Percentiles rank a stretch among this genome's conserved stretches.
These are phyloP conservation scores for Heloderma charlesbogerti DNA, from an alignment of 2,113 vertebrate species.

Conservation along the genomic window DNA sequence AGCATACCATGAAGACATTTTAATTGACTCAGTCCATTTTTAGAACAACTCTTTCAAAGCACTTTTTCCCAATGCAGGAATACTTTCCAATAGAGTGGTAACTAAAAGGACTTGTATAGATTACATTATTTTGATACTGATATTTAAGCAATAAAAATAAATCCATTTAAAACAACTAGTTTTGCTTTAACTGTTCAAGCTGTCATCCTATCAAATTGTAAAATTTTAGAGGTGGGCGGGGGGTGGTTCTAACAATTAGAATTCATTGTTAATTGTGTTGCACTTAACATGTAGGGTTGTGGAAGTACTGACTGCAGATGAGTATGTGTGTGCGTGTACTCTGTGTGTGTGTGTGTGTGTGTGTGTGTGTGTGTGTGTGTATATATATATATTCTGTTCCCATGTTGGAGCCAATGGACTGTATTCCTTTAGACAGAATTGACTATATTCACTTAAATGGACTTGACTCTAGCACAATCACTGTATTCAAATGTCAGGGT, in stretches of 20 bases:
- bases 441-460: conserved; percentile 84
- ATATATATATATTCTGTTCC: conserved; percentile 72
- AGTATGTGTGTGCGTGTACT: no score
- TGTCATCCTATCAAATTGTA: conserved; percentile 85
- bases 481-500: conserved; percentile 87
- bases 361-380: not conserved
- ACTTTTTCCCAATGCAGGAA: conserved; percentile 47
- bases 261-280: conserved; percentile 85
- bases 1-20: conserved; percentile 68
- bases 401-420: conserved; percentile 75
- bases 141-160: conserved; percentile 87
- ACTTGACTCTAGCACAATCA: conserved; percentile 84
- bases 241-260: conserved; percentile 79
- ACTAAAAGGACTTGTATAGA: conserved; percentile 75
- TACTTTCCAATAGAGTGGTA: conserved; percentile 57
- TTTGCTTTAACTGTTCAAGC: conserved; percentile 82
- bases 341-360: not conserved
- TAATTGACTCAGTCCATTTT: conserved; percentile 79
- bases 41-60: conserved; percentile 76
- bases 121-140: conserved; percentile 85
- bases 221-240: conserved; percentile 69
- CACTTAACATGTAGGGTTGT: conserved; percentile 83
- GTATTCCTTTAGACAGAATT: conserved; percentile 79
- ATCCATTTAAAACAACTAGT: conserved; percentile 85
- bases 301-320: conserved; percentile 69